Conservation (phyloP, 2,888 invertebrate genomes). For the Drosophila leonis region DNA sequence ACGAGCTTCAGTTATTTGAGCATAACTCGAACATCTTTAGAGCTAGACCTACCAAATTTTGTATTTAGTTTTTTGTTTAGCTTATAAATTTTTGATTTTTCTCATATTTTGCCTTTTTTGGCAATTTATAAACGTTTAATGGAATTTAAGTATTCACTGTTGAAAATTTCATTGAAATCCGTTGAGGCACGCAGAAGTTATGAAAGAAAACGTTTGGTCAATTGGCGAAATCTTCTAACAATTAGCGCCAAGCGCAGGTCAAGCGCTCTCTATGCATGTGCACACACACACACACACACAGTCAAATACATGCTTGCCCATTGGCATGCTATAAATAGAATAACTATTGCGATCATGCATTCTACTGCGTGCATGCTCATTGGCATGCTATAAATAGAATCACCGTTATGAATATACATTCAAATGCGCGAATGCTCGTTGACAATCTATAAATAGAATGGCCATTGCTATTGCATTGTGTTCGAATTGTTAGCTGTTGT, state of each 20-base stretch:
- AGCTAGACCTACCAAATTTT: no score
- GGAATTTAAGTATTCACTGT: neutral
- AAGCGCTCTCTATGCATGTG: neutral
- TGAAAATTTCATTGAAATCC: neutral
- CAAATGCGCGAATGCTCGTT: neutral
- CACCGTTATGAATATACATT: no score
- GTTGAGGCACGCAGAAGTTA: neutral
- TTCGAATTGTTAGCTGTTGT: neutral
- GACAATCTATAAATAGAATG: neutral
- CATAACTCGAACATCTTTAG: no score
- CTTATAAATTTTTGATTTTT: no score
- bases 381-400: neutral
- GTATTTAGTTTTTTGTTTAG: no score
- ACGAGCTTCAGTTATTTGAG: no score
- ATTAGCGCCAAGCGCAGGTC: neutral
- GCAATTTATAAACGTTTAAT: no score
- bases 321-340: slow-evolving; percentile 3
- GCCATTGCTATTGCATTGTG: no score
- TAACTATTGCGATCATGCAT: neutral
- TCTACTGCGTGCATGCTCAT: neutral
- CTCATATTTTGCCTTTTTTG: no score
- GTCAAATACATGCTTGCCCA: neutral
- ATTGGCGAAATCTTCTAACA: neutral
- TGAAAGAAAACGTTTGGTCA: neutral
- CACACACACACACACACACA: neutral